Conservation (phyloP, 2,113 vertebrate species). For the Prolemur simus region DNA sequence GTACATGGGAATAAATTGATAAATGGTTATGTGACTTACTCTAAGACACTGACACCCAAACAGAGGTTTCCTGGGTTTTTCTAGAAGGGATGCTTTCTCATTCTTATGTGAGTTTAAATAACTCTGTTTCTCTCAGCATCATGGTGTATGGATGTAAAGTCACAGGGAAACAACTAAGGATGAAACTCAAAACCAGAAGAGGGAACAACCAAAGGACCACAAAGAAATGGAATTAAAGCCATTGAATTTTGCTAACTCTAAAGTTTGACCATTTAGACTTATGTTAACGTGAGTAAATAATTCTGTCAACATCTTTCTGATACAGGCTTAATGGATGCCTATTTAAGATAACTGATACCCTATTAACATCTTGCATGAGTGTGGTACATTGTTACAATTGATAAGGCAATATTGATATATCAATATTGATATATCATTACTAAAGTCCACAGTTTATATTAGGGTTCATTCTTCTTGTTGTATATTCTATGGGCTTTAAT, state of each 20-base stretch:
- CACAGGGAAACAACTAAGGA: background rate
- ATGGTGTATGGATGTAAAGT: background rate
- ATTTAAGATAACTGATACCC: background rate
- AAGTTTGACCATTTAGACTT: background rate
- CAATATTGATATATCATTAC: background rate
- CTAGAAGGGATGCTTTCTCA: background rate
- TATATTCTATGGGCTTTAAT: background rate
- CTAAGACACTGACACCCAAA: background rate
- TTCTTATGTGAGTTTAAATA: background rate
- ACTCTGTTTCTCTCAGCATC: background rate
- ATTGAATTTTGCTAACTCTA: background rate
- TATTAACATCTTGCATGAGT: background rate
- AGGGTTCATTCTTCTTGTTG: background rate
- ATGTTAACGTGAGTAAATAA: background rate
- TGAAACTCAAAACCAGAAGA: background rate
- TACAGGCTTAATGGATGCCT: background rate
- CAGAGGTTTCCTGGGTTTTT: background rate
- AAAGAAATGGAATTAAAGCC: background rate
- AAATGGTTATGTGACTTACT: background rate
- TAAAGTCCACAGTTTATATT: background rate
- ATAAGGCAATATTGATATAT: background rate
- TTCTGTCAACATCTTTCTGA: background rate
- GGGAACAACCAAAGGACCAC: background rate
- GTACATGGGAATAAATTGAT: background rate
- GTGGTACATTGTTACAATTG: background rate